Percentiles rank a stretch among this genome's conserved stretches.
phyloP scores from a whole-genome alignment of 2,888 invertebrate genomes.

The Linhomoeus sp. region DNA sequence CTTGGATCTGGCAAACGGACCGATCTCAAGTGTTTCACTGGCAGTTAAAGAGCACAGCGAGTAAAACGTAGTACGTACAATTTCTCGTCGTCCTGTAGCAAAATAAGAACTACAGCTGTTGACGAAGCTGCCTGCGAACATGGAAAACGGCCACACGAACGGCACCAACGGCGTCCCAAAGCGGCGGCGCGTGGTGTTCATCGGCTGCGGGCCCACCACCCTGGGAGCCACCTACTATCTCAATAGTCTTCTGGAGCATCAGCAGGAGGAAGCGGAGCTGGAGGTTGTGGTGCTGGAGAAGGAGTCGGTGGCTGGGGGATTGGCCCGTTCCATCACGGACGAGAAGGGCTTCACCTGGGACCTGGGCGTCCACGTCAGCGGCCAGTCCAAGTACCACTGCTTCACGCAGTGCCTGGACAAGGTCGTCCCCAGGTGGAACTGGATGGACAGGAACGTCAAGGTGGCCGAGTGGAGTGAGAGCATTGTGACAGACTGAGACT shows the following conservation, averaged over 20 bases:
- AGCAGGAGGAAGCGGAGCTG: background rate
- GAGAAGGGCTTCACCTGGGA: conserved; percentile 12
- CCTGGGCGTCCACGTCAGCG: conserved; percentile 12
- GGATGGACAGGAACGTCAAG: conserved; percentile 8
- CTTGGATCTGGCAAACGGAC: too few species aligned
- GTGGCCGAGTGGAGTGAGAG: conserved; percentile 3
- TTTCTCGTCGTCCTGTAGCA: too few species aligned
- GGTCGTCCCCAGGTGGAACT: conserved; percentile 9
- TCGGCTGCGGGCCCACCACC: background rate
- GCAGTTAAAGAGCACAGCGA: too few species aligned
- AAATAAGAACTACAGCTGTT: too few species aligned
- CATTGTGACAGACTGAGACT: too few species aligned
- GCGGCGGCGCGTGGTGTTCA: background rate
- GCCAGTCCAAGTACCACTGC: conserved; percentile 7
- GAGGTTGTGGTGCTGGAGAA: conserved; percentile 9
- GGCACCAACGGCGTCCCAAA: too few species aligned
- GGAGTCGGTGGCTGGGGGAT: conserved; percentile 10
- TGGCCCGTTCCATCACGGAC: conserved; percentile 11
- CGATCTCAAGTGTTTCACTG: too few species aligned
- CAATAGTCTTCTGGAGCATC: background rate
- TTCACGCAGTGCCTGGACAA: conserved; percentile 8
- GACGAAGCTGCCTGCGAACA: too few species aligned
- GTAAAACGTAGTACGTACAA: too few species aligned
- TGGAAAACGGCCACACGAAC: too few species aligned
- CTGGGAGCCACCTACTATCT: background rate